Evolutionary conservation across 2,888 invertebrate species (phyloP), one percentile per base, ranked within the genome.

Genomic region (Orchesella flavescens): DNA sequence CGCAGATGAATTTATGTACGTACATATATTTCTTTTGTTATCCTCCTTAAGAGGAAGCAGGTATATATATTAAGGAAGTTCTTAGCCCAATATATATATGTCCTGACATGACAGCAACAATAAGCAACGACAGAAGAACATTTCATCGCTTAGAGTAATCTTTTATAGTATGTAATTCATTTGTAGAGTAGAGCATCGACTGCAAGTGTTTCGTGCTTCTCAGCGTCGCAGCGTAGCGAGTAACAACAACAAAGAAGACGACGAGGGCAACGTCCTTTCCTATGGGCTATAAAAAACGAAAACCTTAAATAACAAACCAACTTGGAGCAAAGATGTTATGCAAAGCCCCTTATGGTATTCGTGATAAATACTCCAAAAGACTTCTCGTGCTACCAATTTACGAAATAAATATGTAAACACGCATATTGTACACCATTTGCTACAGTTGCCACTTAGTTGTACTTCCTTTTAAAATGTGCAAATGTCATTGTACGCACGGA

Each of bases 251-350:
- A 66, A 66, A 66, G 61, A 61, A 61, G 66, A 46, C 13, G 68
- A 5, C 5, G 44, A 68, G 68, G 68, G 68, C 68, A 68, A 68
- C 46, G 68, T 68, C 68, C 68, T 68, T 68, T 68, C 68, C 49
- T 68, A 5, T 68, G 49, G 68, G 68, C 46, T 23, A 68, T 49
- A 61, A 65, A 68, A 68, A 68, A 68, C 49, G 49, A 68, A 53
- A 68, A 46, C 68, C 23, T 21, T 68, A 68, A 68, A 68, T 68
- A 68, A 43, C 49, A 34, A 34, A 34, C 34, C 34, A 49, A 68
- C 68, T 68, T n/a, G n/a, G 68, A 49, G 17, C 10, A 44, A 44
- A 4, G 44, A 66, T 43, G 49, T 49, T n/a, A 49, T 68, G 68
- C 49, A 68, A 49, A 68, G 34, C 34, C 34, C n/a, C 34, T 34